Evolutionary conservation across 2,797 vertebrate species (phyloP).

Genomic region (Sebastes nivosus): DNA sequence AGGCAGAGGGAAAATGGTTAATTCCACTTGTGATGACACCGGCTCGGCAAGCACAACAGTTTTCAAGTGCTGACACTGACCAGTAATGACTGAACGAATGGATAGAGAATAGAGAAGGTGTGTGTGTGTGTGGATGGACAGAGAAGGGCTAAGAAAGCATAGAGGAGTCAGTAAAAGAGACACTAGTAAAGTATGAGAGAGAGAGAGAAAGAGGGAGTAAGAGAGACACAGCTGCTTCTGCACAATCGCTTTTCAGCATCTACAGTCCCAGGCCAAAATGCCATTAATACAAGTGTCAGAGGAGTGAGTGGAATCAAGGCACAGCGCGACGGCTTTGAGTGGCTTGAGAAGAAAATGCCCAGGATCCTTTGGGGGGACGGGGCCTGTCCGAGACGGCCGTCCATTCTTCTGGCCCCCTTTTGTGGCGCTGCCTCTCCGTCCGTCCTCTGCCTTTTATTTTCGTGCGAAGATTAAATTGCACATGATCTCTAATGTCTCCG

Average conservation of each 20-base stretch:
- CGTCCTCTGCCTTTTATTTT: conserved; percentile 85
- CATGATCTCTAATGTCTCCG: conserved; percentile 94
- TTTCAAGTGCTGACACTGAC: conserved; percentile 87
- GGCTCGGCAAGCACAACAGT: conserved; percentile 89
- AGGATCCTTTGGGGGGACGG: conserved; percentile 83
- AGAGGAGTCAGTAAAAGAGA: conserved; percentile 75
- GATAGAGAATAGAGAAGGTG: conserved; percentile 80
- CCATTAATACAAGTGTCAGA: conserved; percentile 97
- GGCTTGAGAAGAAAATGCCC: conserved; percentile 88
- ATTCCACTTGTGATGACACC: conserved; percentile 89
- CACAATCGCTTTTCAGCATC: conserved; percentile 91
- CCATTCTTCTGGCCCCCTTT: conserved; percentile 90
- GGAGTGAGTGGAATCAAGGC: conserved; percentile 84
- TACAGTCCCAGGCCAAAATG: conserved; percentile 89
- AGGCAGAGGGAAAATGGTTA: conserved; percentile 83
- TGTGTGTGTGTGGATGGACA: conserved; percentile 32
- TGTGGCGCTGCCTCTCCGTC: conserved; percentile 84
- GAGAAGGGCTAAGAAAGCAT: conserved; percentile 54
- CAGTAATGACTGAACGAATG: conserved; percentile 91
- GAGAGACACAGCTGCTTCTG: conserved; percentile 87
- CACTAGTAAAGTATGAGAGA: conserved; percentile 73
- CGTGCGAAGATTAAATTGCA: conserved; percentile 99
- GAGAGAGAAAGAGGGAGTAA: conserved; percentile 57
- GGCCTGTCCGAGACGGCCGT: conserved; percentile 82
- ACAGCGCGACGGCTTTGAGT: conserved; percentile 82